Evolutionary conservation across 2,113 vertebrate genomes (phyloP).

Genomic region (Neolamprologus sp.): DNA sequence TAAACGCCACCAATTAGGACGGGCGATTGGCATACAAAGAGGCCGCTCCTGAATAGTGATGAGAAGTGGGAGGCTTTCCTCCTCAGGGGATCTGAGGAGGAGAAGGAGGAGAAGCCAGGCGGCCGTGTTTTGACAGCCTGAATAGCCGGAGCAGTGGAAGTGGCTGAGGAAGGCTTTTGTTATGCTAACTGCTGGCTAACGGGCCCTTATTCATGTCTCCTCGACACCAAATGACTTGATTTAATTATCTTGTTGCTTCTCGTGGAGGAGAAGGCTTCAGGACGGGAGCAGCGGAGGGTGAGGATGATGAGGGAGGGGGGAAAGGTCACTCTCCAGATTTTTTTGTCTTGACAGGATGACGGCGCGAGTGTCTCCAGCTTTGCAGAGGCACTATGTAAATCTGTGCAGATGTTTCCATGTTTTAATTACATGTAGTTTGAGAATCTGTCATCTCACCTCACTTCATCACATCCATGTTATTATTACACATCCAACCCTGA

Average conservation of each 20-base stretch:
- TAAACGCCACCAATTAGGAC: conserved; percentile 88
- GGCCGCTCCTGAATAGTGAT: conserved; percentile 4
- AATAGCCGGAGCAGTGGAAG: conserved; percentile 62
- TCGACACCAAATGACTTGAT: conserved; percentile 25
- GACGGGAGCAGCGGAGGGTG: neutral
- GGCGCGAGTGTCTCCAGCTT: neutral
- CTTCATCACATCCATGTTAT: fast-evolving
- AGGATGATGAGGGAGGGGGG: neutral
- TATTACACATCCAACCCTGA: neutral
- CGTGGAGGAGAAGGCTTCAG: neutral
- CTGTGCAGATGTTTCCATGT: fast-evolving
- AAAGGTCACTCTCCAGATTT: neutral
- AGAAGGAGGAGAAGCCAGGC: conserved; percentile 38
- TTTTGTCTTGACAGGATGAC: neutral
- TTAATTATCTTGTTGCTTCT: conserved; percentile 43
- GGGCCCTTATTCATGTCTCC: conserved; percentile 59
- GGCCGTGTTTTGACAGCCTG: conserved; percentile 67
- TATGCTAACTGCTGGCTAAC: conserved; percentile 59
- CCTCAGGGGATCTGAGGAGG: conserved; percentile 76
- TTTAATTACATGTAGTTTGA: neutral
- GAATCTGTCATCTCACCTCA: neutral
- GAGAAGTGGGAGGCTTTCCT: conserved; percentile 60
- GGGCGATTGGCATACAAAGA: conserved; percentile 76
- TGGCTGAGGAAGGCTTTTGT: conserved; percentile 71
- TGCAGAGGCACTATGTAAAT: neutral